Base-by-base conservation (phyloP, 2,113 vertebrate species). In the Odocoileus hemionus region DNA sequence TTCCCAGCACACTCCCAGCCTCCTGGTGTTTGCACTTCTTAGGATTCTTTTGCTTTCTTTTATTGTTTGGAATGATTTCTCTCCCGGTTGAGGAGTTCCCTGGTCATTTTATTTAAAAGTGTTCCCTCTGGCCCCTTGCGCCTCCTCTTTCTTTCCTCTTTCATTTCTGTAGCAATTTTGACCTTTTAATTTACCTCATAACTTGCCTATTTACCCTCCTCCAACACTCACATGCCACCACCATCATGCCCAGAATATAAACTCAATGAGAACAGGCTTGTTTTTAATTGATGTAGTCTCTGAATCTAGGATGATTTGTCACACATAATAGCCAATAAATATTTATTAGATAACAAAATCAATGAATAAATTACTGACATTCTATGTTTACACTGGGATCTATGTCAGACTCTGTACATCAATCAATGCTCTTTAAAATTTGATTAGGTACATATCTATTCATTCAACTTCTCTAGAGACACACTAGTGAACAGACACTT, bases 281-380 rank as follows among this genome's bases (percentile, higher is more conserved):
- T 80, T 43, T 92, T 70, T 15, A 64, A 61, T 14, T 50, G 26
- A 23, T 57, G 33, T 67, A 36, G 52, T 70, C 54, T 85, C 52
- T 85, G 45, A 89, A 57, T 45, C 10, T 60, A 88, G 17, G 21
- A 76, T 60, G 2, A 10, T 94, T 89, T 33, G 92, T 58, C 57
- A 28, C 55, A 92, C 26, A 88, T 67, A 95, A 74, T 47, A 88
- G 10, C 30, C 58, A 92, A 92, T 95, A 95, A 97, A 94, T 95
- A 97, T 95, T 96, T 95, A 96, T 91, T 79, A 91, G 54, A 55
- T 64, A 55, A 94, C 26, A 70, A 94, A 94, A 67, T 83, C 58
- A 95, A 79, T 86, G 43, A 93, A 95, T 94, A 74, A 95, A 52
- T 93, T 91, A 91, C 83, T 83, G 47, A 84, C 39, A 94, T 96